Evolutionary conservation across 2,797 vertebrate species (phyloP), one percentile per base, ranked within the genome.

Genomic region (Falco columbarius): DNA sequence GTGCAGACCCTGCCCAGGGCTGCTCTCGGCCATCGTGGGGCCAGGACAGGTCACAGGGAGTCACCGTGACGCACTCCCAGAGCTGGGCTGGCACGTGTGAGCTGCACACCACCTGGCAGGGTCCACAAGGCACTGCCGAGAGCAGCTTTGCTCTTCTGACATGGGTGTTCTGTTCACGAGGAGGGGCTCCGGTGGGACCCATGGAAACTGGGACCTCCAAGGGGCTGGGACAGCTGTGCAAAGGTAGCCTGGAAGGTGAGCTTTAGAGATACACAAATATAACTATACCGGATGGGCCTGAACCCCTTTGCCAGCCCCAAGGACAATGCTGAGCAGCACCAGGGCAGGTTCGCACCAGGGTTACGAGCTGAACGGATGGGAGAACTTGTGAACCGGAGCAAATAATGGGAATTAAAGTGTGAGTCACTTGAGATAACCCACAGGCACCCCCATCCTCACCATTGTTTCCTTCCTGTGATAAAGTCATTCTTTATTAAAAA

Each of bases 151-250:
- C 51, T 58, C 23, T 42, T 24, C 44, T 10, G 49, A 19, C 36
- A 27, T 2, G 0, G 0, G 29, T 2, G 10, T 12, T 67, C 23
- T 12, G 4, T 12, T 30, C 52, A 30, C 0, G 0, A 52, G 34
- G 56, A 49, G 1, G 3, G 46, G 70, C 11, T 73, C 63, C 10
- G 4, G 71, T 20, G 6, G 5, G 68, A 83, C 21, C 36, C 59
- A 16, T 4, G 6, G 51, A 23, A 40, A 47, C 32, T 6, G 27
- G 40, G 38, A 42, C 15, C 52, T 47, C 38, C 18, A 5, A 0
- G 1, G 42, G 12, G 17, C 71, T 58, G 56, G 12, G 15, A 19
- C 23, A 54, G 77, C 67, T 0, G 0, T 27, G 61, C 52, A 27
- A 7, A 32, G 54, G 52, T 19, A 54, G 40, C 29, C 29, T 49